Conservation (phyloP, 1,140 invertebrate species). For the Matsumurasca onukii region DNA sequence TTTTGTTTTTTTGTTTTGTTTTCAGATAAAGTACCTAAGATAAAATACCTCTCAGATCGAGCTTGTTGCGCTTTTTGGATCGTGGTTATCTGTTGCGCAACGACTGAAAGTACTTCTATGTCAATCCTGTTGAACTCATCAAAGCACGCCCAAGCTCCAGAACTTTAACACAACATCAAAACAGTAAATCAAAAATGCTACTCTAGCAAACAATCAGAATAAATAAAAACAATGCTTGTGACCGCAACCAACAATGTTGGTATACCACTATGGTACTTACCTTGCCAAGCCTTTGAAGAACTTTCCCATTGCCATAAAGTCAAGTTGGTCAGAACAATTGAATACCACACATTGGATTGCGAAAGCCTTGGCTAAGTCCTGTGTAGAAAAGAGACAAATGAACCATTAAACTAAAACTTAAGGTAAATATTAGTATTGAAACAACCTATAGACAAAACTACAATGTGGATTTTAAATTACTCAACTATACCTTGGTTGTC, state of each 20-base stretch:
- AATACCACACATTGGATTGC: constrained; percentile 76
- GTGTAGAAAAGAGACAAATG: neutral
- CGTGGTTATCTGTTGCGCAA: constrained; percentile 62
- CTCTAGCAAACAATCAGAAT: too few species aligned
- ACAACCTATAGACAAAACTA: neutral
- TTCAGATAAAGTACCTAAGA: neutral
- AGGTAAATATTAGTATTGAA: neutral
- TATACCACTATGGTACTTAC: constrained; percentile 40
- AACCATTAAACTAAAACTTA: neutral
- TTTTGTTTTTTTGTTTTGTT: neutral
- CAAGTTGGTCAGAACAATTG: constrained; percentile 74
- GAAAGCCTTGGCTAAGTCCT: constrained; percentile 70
- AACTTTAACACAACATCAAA: constrained; percentile 51
- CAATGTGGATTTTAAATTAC: too few species aligned
- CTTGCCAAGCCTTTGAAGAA: constrained; percentile 58
- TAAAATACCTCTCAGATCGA: constrained; percentile 47
- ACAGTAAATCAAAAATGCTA: neutral
- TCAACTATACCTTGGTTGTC: constrained; percentile 57
- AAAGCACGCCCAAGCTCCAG: constrained; percentile 75
- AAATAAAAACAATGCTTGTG: constrained; percentile 7
- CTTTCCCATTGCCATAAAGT: constrained; percentile 71
- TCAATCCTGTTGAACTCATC: constrained; percentile 78
- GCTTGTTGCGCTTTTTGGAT: constrained; percentile 59
- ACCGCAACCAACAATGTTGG: neutral
- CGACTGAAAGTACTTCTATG: constrained; percentile 62